Evolutionary conservation across 2,888 invertebrate genomes (phyloP).

Genomic region (Entomobrya multifasciata): DNA sequence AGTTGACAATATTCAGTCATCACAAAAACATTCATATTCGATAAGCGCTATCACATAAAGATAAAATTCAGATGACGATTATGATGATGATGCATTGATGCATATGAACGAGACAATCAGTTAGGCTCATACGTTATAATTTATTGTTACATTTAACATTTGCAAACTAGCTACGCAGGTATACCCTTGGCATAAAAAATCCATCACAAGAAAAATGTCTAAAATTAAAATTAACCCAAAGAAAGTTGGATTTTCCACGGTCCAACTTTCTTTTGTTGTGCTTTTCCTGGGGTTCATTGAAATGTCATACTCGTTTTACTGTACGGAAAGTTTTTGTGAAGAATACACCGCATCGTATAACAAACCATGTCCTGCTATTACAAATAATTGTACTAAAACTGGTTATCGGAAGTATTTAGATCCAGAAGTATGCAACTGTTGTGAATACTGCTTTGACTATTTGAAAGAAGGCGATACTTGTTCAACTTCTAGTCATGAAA

Average conservation of each 20-base stretch:
- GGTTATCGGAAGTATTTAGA: constrained; percentile 76
- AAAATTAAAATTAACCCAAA: too few species aligned
- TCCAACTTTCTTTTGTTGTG: neutral
- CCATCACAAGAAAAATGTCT: too few species aligned
- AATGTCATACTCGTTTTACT: neutral
- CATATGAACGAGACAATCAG: neutral
- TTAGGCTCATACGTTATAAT: neutral
- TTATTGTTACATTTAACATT: neutral
- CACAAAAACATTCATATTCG: neutral
- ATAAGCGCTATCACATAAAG: neutral
- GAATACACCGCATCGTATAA: constrained; percentile 40
- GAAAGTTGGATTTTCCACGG: neutral
- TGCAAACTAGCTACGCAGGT: neutral
- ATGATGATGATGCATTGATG: too few species aligned
- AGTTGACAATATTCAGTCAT: neutral
- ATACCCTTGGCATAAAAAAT: too few species aligned
- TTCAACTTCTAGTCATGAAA: constrained; percentile 31
- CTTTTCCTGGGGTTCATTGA: neutral
- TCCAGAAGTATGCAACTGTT: constrained; percentile 78
- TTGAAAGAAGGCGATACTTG: constrained; percentile 74
- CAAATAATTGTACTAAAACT: constrained; percentile 73
- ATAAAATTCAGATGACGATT: neutral
- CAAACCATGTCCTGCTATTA: constrained; percentile 58
- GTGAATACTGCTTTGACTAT: constrained; percentile 78
- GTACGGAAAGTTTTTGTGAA: constrained; percentile 71